Conservation (phyloP, 2,888 invertebrate genomes). For the Eulithis testata region DNA sequence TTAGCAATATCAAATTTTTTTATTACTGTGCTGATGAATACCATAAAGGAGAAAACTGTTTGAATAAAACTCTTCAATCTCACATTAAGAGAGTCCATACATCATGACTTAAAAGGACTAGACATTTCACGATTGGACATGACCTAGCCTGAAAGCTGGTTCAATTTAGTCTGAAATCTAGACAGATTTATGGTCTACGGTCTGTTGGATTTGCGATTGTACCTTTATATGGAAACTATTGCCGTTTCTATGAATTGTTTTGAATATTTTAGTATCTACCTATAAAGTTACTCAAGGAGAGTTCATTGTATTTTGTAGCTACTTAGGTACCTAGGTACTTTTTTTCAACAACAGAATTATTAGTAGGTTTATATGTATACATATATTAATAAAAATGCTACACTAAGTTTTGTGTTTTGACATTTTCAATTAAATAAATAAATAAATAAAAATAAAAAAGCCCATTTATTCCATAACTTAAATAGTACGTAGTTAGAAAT, state of each 20-base stretch:
- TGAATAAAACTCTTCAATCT: conserved; percentile 21
- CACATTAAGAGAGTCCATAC: conserved; percentile 24
- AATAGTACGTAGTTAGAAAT: too few species aligned
- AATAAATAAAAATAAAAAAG: too few species aligned
- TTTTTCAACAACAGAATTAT: too few species aligned
- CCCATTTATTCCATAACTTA: too few species aligned
- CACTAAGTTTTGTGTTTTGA: too few species aligned
- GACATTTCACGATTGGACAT: conserved; percentile 33
- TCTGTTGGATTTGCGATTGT: conserved; percentile 14
- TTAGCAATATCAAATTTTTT: too few species aligned
- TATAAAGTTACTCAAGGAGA: background rate
- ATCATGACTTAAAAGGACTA: conserved; percentile 21
- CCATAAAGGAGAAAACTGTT: conserved; percentile 15
- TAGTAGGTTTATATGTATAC: too few species aligned
- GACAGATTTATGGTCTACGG: conserved; percentile 39
- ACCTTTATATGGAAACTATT: conserved; percentile 9
- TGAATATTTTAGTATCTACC: background rate
- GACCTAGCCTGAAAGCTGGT: conserved; percentile 35
- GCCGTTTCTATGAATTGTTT: background rate
- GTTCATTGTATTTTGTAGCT: too few species aligned
- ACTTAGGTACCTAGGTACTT: background rate
- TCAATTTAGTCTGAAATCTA: conserved; percentile 34
- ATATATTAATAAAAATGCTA: too few species aligned
- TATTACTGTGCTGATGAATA: too few species aligned
- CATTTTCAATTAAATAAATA: too few species aligned